phyloP scores from a whole-genome alignment of 2,888 invertebrate genomes.

The Lycophotia porphyrea region DNA sequence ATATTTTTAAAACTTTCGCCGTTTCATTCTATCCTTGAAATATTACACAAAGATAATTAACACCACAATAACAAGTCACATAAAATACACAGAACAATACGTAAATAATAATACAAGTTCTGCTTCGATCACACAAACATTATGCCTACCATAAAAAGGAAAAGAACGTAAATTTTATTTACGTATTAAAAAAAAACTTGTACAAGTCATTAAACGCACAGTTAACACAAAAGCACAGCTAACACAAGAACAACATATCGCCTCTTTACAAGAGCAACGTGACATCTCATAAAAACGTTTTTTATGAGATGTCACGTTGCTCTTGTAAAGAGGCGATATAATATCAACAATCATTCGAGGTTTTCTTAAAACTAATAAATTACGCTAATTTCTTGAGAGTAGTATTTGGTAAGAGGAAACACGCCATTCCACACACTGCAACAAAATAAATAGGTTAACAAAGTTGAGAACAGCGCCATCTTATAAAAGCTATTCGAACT shows the following conservation, averaged over 20 bases:
- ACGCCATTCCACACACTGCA: constrained; percentile 82
- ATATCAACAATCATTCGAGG: constrained; percentile 35
- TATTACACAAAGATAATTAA: constrained; percentile 40
- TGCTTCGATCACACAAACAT: not conserved
- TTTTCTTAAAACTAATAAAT: constrained; percentile 36
- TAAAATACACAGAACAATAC: constrained; percentile 7
- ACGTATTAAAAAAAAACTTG: not conserved
- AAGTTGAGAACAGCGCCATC: constrained; percentile 57
- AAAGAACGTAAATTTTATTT: not conserved
- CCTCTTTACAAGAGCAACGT: too few species aligned
- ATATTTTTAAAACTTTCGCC: constrained; percentile 83
- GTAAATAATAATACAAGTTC: not conserved
- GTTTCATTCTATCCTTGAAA: constrained; percentile 68
- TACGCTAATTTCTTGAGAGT: constrained; percentile 86
- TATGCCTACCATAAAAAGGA: not conserved
- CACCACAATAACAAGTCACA: not conserved
- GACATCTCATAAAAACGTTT: too few species aligned
- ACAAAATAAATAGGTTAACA: constrained; percentile 56
- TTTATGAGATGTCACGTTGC: too few species aligned
- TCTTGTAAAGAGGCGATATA: too few species aligned
- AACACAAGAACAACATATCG: not conserved
- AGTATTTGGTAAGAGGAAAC: constrained; percentile 85
- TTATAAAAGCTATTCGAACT: constrained; percentile 16
- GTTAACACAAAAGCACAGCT: too few species aligned
- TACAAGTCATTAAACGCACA: not conserved